phyloP scores from a whole-genome alignment of 2,888 invertebrate genomes.

The Torymus tubicola region DNA sequence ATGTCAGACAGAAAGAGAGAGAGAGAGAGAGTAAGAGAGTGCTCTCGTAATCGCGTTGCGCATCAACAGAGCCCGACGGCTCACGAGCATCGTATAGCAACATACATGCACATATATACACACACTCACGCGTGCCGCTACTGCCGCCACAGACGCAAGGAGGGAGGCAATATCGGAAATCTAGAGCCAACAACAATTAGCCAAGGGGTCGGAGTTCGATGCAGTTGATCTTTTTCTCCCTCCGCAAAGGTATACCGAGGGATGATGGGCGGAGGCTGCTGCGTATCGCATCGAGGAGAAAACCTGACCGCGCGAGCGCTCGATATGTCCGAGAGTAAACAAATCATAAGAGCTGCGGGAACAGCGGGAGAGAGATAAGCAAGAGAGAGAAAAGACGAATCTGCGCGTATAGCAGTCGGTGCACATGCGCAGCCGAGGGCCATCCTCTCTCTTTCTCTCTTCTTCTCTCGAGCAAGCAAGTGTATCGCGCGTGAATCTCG shows the following conservation, averaged over 20 bases:
- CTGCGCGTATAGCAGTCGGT: constrained; percentile 12
- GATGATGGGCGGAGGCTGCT: constrained; percentile 63
- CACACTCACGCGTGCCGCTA: not conserved
- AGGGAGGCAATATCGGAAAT: constrained; percentile 68
- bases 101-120: not conserved
- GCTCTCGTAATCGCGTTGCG: not conserved
- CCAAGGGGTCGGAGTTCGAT: constrained; percentile 74
- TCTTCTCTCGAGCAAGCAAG: not conserved
- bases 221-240: constrained; percentile 49
- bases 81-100: constrained; percentile 7
- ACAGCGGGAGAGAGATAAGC: not conserved
- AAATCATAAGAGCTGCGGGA: constrained; percentile 68
- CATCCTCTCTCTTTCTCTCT: constrained; percentile 40
- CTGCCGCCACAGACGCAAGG: not conserved
- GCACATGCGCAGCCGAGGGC: constrained; percentile 60
- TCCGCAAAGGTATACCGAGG: constrained; percentile 64
- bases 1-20: constrained; percentile 44
- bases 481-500: constrained; percentile 64
- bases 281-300: constrained; percentile 23
- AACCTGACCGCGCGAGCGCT: constrained; percentile 7
- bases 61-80: not conserved
- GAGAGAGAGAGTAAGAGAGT: constrained; percentile 53
- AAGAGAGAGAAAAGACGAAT: constrained; percentile 30
- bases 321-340: constrained; percentile 69
- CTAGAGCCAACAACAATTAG: constrained; percentile 76